Percentiles rank a stretch among this genome's conserved stretches.
phyloP scores from a whole-genome alignment of 2,888 invertebrate genomes.

The Bombyx huttoni region DNA sequence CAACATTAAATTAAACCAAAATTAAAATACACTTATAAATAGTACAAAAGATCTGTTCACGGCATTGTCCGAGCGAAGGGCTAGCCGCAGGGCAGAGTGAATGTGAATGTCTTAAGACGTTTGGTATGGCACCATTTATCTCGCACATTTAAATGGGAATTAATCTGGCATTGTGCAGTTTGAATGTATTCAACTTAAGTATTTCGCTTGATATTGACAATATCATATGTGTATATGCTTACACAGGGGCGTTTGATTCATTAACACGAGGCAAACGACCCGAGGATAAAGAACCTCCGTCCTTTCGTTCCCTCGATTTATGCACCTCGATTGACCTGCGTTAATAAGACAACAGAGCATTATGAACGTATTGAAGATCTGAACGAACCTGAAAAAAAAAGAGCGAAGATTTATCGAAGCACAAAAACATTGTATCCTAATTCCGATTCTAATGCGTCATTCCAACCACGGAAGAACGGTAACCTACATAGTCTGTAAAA shows the following conservation, averaged over 20 bases:
- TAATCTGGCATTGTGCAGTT: constrained; percentile 53
- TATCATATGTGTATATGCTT: too few relatives aligned
- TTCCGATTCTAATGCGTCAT: neutral
- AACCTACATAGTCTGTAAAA: constrained; percentile 44
- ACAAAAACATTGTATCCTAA: neutral
- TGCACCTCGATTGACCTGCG: constrained; percentile 53
- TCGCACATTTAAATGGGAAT: constrained; percentile 59
- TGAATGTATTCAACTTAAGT: constrained; percentile 43
- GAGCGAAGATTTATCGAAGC: constrained; percentile 15
- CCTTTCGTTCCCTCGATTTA: constrained; percentile 43
- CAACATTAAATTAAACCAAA: neutral
- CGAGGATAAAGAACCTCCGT: constrained; percentile 54
- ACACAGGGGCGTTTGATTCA: constrained; percentile 58
- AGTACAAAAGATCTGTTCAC: neutral
- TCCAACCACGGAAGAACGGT: constrained; percentile 14
- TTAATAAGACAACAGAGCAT: constrained; percentile 57
- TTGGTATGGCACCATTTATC: constrained; percentile 38
- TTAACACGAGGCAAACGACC: constrained; percentile 64
- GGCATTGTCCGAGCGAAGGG: neutral
- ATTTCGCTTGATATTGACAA: constrained; percentile 62
- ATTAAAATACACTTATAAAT: neutral
- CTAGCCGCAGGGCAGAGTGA: neutral
- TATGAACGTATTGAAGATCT: constrained; percentile 56
- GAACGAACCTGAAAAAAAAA: constrained; percentile 38
- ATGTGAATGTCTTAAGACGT: constrained; percentile 18